Evolutionary conservation across 2,888 invertebrate species (phyloP).

Genomic region (Cancer borealis): DNA sequence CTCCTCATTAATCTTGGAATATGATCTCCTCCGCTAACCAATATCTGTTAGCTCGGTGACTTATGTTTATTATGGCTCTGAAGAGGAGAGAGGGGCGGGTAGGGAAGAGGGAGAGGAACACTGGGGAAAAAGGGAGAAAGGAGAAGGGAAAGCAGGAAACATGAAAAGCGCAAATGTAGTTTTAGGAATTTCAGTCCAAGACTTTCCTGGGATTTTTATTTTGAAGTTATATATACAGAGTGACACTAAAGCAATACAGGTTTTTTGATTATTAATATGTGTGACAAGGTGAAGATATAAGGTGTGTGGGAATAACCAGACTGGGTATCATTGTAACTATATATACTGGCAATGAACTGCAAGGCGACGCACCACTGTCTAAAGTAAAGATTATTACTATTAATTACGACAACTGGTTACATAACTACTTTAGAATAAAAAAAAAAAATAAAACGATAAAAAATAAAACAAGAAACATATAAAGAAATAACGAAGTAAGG

Average conservation of each 20-base stretch:
- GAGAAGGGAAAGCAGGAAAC: neutral
- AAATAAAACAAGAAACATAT: neutral
- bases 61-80: conserved; percentile 63
- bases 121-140: neutral
- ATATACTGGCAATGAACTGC: no score
- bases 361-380: no score
- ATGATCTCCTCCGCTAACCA: conserved; percentile 64
- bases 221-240: neutral
- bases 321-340: no score
- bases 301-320: no score
- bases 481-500: neutral
- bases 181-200: neutral
- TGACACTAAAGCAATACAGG: neutral
- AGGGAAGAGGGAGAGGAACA: neutral
- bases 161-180: neutral
- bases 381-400: no score
- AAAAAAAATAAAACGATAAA: neutral
- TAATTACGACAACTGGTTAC: neutral
- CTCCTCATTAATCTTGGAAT: conserved; percentile 62
- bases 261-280: no score
- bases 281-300: no score
- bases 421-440: neutral
- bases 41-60: conserved; percentile 61
- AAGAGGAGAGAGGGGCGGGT: neutral
- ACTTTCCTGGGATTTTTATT: neutral